Evolutionary conservation across 2,113 vertebrate genomes (phyloP).

Genomic region (Leucopsar rothschildi): DNA sequence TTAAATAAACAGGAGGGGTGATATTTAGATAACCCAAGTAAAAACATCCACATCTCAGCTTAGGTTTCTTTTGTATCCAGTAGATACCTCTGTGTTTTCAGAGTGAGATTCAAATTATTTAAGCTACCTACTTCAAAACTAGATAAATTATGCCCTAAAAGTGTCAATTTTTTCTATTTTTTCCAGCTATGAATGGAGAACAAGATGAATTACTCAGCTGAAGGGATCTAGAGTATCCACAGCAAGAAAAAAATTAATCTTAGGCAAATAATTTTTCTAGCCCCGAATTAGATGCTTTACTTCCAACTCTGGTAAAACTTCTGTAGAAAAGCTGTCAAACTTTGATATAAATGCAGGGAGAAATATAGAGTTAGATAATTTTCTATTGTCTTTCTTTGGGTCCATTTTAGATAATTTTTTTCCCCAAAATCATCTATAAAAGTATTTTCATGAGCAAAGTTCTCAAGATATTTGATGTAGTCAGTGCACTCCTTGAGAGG

Average conservation of each 20-base stretch:
- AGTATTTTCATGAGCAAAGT: not conserved
- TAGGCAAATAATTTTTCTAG: not conserved
- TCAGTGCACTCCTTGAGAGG: not conserved
- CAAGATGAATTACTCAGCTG: not conserved
- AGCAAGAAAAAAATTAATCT: not conserved
- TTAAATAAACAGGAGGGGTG: not conserved
- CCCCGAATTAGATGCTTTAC: not conserved
- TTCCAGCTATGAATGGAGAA: not conserved
- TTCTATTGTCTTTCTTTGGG: not conserved
- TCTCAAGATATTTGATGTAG: not conserved
- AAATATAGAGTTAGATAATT: not conserved
- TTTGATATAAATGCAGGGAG: not conserved
- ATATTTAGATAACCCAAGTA: not conserved
- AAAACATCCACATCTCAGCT: not conserved
- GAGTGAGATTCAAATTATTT: not conserved
- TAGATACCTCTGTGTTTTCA: not conserved
- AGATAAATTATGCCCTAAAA: not conserved
- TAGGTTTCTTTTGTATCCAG: not conserved
- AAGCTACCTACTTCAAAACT: not conserved
- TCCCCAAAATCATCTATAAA: not conserved
- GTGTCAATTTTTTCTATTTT: not conserved
- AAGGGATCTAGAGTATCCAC: not conserved
- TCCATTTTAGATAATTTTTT: not conserved
- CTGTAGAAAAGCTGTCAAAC: not conserved
- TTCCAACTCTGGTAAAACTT: not conserved